Percentiles rank a stretch among this genome's conserved stretches.
phyloP scores from a whole-genome alignment of 1,140 invertebrate species.

The Cydia strobilella region DNA sequence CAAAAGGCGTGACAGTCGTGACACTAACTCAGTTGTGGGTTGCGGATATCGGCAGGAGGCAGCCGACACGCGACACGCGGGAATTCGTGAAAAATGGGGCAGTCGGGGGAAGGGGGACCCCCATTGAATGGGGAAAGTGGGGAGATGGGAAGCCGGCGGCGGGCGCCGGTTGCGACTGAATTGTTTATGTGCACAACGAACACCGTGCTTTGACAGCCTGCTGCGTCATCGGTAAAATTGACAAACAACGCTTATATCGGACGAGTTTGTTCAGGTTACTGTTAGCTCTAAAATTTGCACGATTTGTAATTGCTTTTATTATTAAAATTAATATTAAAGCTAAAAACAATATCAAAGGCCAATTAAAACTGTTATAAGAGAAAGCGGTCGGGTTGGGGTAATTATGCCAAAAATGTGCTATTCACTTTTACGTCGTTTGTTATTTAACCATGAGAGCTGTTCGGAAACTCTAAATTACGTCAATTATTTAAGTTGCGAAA shows the following conservation, averaged over 20 bases:
- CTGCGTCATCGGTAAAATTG: conserved; percentile 69
- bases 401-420: conserved; percentile 25
- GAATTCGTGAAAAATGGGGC: conserved; percentile 60
- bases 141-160: conserved; percentile 30
- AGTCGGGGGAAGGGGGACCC: conserved; percentile 36
- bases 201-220: conserved; percentile 59
- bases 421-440: conserved; percentile 11
- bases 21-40: conserved; percentile 47
- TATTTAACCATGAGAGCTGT: conserved; percentile 10
- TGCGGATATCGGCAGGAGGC: conserved; percentile 41
- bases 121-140: conserved; percentile 39
- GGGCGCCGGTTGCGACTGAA: conserved; percentile 43
- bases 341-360: conserved; percentile 13
- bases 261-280: conserved; percentile 29
- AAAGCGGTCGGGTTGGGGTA: conserved; percentile 1
- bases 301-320: conserved; percentile 20
- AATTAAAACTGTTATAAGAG: conserved; percentile 10
- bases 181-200: conserved; percentile 67
- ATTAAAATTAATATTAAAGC: conserved; percentile 2
- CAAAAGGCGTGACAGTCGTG: conserved; percentile 55
- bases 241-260: conserved; percentile 58
- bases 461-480: conserved; percentile 36
- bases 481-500: conserved; percentile 43
- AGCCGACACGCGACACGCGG: conserved; percentile 47
- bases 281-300: neutral